Percentiles rank a stretch among this genome's conserved stretches.
These are phyloP conservation scores for Anoplolepis gracilipes DNA, from an alignment of 1,140 invertebrate genomes.

Conservation along the genomic window DNA sequence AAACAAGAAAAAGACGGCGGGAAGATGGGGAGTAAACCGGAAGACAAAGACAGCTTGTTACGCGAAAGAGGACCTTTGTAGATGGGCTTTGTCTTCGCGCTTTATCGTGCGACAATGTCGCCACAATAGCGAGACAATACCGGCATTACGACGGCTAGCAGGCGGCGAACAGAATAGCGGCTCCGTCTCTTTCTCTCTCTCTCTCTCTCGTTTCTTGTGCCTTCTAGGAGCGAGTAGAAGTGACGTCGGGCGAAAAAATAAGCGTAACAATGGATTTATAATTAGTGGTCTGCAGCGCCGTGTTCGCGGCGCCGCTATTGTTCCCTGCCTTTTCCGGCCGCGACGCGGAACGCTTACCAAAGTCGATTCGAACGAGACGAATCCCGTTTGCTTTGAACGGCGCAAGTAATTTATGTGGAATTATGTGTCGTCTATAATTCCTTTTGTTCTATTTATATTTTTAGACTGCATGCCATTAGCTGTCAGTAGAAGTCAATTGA, in stretches of 20 bases:
- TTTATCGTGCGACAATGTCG: constrained; percentile 82
- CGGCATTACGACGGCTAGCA: constrained; percentile 79
- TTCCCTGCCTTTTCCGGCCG: constrained; percentile 72
- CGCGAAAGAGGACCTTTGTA: constrained; percentile 77
- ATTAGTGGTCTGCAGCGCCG: constrained; percentile 77
- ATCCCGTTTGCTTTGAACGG: constrained; percentile 52
- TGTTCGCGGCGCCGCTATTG: constrained; percentile 56
- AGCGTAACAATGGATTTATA: constrained; percentile 80
- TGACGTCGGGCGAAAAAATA: constrained; percentile 78
- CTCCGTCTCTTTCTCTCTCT: constrained; percentile 16
- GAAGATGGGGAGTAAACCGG: constrained; percentile 42
- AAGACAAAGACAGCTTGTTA: constrained; percentile 78
- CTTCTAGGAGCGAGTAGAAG: constrained; percentile 68
- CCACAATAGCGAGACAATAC: constrained; percentile 79
- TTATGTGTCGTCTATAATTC: constrained; percentile 47
- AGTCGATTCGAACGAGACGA: constrained; percentile 65
- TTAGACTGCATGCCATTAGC: constrained; percentile 22
- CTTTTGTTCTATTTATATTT: constrained; percentile 51
- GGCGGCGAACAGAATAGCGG: constrained; percentile 60
- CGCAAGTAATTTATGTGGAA: constrained; percentile 56
- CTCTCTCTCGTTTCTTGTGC: constrained; percentile 36
- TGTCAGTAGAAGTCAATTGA: constrained; percentile 8
- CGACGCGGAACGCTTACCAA: constrained; percentile 57
- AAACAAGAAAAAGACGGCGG: constrained; percentile 14
- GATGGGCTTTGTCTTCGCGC: constrained; percentile 78